Evolutionary conservation across 2,797 vertebrate species (phyloP).

Genomic region (Sylvilagus floridanus): DNA sequence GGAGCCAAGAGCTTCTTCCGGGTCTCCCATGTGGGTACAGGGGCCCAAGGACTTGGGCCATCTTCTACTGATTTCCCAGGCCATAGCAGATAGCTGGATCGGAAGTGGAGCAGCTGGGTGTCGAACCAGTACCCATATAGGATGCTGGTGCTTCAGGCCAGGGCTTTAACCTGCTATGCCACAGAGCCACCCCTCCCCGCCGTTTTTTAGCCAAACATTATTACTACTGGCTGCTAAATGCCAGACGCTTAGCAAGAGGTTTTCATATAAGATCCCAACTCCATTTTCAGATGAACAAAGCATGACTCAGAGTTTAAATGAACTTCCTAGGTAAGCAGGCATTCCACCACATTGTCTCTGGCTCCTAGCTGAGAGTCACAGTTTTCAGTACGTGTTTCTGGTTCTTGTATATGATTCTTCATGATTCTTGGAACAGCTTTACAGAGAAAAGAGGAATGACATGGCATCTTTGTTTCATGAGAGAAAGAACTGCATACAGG

Average conservation of each 20-base stretch:
- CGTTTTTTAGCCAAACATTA: no score
- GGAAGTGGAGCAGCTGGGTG: no score
- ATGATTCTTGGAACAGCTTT: background rate
- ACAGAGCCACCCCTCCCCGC: background rate
- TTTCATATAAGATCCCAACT: background rate
- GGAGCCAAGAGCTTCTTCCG: no score
- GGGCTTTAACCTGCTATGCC: no score
- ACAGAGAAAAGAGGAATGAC: background rate
- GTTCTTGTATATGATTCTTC: background rate
- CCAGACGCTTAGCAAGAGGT: background rate
- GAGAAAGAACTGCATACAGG: background rate
- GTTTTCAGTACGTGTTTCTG: background rate
- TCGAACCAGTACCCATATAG: no score
- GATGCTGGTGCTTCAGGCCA: no score
- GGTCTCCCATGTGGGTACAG: no score
- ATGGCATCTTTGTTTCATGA: background rate
- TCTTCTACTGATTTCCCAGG: no score
- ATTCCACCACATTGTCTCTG: background rate
- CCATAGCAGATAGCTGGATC: no score
- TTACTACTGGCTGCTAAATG: background rate
- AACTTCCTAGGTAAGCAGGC: background rate
- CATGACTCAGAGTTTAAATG: background rate
- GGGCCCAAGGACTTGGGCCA: no score
- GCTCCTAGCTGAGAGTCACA: background rate
- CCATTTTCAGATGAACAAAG: background rate